phyloP scores from a whole-genome alignment of 1,140 invertebrate species.

The Hydropsyche tenuis region DNA sequence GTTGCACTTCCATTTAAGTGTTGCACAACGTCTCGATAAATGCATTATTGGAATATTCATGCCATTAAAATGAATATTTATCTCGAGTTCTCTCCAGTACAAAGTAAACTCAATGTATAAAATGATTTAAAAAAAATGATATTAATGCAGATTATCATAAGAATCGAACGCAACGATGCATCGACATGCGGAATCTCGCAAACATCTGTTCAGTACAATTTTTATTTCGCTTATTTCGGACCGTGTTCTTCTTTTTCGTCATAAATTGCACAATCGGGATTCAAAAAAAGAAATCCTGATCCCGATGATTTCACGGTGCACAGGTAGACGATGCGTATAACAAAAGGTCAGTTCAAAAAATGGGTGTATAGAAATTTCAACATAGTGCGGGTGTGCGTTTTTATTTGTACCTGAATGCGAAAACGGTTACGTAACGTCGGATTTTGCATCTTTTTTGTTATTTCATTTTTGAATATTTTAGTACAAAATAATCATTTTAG shows the following conservation, averaged over 20 bases:
- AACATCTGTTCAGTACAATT: constrained; percentile 1
- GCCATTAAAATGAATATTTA: too few species aligned
- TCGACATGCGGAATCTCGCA: neutral
- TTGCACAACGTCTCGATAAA: too few species aligned
- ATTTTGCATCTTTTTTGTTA: too few species aligned
- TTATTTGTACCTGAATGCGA: constrained; percentile 6
- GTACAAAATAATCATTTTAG: too few species aligned
- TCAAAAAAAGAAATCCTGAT: neutral
- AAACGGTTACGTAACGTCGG: too few species aligned
- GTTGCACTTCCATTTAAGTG: too few species aligned
- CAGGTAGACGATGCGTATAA: constrained; percentile 1
- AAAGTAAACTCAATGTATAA: too few species aligned
- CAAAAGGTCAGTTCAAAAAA: neutral
- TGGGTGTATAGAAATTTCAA: neutral
- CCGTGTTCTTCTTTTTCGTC: neutral
- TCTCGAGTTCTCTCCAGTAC: too few species aligned
- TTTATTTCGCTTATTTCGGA: neutral
- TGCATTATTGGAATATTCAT: too few species aligned
- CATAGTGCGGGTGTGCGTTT: neutral
- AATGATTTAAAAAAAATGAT: too few species aligned
- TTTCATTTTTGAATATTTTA: too few species aligned
- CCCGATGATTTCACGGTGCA: constrained; percentile 13
- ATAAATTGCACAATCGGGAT: constrained; percentile 21
- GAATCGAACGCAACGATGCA: neutral
- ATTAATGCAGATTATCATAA: too few species aligned